phyloP scores from a whole-genome alignment of 2,888 invertebrate species.

The Dolichopus griseipennis region DNA sequence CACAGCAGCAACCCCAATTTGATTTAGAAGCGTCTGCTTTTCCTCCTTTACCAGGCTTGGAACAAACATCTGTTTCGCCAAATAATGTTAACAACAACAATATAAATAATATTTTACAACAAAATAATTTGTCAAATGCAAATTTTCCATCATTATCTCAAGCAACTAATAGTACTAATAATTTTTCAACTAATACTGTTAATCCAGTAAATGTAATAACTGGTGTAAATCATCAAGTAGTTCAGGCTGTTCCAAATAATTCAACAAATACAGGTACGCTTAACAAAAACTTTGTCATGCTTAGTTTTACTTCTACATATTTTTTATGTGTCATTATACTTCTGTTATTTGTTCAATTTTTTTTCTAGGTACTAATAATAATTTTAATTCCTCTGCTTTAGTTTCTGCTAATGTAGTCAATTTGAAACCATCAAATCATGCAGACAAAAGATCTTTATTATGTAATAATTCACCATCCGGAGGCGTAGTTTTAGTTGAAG shows the following conservation, averaged over 20 bases:
- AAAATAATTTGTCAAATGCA: conserved; percentile 15
- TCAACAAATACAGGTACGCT: conserved; percentile 10
- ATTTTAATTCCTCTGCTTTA: not conserved
- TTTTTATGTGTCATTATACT: not conserved
- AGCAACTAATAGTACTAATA: conserved; percentile 21
- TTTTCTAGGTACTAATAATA: not conserved
- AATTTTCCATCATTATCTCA: conserved; percentile 26
- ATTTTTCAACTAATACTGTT: not conserved
- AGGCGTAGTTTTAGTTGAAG: not conserved
- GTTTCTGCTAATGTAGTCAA: not conserved
- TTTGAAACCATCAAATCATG: not conserved
- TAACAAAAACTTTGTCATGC: not conserved
- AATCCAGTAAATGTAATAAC: not conserved
- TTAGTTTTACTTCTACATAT: not conserved
- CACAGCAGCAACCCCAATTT: conserved; percentile 55
- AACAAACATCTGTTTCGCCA: conserved; percentile 32
- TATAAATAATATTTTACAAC: conserved; percentile 20
- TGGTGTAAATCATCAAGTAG: not conserved
- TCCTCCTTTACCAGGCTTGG: conserved; percentile 66
- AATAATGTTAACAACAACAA: conserved; percentile 19
- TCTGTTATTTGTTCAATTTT: not conserved
- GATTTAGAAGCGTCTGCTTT: conserved; percentile 71
- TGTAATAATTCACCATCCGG: not conserved
- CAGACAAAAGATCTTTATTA: not conserved
- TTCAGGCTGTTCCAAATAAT: conserved; percentile 4